phyloP scores from a whole-genome alignment of 2,797 vertebrate species.

The Helarctos malayanus region DNA sequence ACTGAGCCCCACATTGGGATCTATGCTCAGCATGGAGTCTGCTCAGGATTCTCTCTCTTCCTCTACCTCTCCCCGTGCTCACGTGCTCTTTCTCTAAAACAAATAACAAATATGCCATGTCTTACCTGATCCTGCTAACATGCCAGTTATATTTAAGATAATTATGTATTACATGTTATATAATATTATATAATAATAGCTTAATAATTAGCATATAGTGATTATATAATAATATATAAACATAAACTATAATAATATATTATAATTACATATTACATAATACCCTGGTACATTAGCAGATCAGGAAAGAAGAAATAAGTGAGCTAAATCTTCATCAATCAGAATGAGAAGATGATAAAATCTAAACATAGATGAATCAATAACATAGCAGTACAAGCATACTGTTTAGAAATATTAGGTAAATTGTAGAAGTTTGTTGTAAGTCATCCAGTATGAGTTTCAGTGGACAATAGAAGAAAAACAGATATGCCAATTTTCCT shows the following conservation, averaged over 20 bases:
- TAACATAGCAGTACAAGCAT: neutral
- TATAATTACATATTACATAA: neutral
- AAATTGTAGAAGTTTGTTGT: neutral
- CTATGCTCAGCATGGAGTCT: neutral
- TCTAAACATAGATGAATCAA: neutral
- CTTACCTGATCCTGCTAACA: neutral
- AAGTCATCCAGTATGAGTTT: neutral
- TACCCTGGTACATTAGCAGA: neutral
- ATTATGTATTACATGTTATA: neutral
- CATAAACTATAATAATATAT: neutral
- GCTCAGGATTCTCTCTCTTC: neutral
- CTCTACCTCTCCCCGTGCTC: neutral
- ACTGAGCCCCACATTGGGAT: neutral
- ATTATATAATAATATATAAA: neutral
- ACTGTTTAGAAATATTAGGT: slow-evolving; percentile 18
- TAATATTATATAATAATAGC: neutral
- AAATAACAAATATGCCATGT: neutral
- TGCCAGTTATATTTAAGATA: neutral
- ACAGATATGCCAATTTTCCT: neutral
- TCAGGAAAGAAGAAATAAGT: neutral
- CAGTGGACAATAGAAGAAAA: neutral
- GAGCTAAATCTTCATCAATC: neutral
- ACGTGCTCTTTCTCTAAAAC: neutral
- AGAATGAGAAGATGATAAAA: neutral
- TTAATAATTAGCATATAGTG: neutral